phyloP scores from a whole-genome alignment of 1,140 invertebrate genomes.

The Ceratina japonica region DNA sequence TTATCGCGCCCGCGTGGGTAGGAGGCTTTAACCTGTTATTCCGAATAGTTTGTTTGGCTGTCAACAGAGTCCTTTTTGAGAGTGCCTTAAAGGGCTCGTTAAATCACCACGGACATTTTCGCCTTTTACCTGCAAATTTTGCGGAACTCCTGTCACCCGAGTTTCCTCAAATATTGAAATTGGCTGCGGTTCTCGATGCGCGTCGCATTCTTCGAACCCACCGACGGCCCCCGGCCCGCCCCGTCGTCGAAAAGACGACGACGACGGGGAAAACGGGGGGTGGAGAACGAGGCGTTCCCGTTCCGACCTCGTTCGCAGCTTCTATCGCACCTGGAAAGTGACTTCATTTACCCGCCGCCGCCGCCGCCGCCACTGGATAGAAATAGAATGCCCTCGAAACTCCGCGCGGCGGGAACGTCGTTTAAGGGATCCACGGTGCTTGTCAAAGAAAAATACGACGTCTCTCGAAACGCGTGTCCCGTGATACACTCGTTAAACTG shows the following conservation, averaged over 20 bases:
- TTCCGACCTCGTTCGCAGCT: conserved; percentile 34
- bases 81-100: conserved; percentile 55
- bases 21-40: conserved; percentile 31
- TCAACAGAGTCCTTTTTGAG: conserved; percentile 32
- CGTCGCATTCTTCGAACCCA: conserved; percentile 53
- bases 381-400: conserved; percentile 18
- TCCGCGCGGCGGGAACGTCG: not conserved
- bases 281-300: conserved; percentile 28
- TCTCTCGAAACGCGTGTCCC: conserved; percentile 11
- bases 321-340: conserved; percentile 8
- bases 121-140: conserved; percentile 64
- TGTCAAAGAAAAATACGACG: conserved; percentile 35
- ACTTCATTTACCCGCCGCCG: conserved; percentile 26
- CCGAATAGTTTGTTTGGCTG: conserved; percentile 30
- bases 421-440: not conserved
- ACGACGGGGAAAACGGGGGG: not conserved
- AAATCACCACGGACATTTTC: conserved; percentile 60
- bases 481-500: conserved; percentile 18
- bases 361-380: not conserved
- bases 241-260: conserved; percentile 20
- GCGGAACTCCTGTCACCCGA: conserved; percentile 54
- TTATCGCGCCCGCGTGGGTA: not conserved
- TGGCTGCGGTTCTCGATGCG: conserved; percentile 57
- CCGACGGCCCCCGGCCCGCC: not conserved
- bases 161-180: conserved; percentile 70